phyloP scores from a whole-genome alignment of 2,797 vertebrate genomes.

The Diglossa cyanea region DNA sequence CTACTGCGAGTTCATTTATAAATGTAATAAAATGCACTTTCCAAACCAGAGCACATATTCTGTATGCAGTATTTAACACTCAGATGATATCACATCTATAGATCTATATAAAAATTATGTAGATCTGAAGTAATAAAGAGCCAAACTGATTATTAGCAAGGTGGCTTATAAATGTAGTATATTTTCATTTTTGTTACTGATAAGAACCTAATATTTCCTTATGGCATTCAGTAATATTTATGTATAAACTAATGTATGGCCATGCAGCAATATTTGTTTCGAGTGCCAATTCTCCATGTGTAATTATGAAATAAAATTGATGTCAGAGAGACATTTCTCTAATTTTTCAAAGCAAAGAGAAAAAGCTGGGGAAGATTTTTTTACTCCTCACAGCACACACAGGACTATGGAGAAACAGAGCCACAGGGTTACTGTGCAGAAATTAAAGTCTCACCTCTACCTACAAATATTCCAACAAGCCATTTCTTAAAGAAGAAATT shows the following conservation, averaged over 20 bases:
- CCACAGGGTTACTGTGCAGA: neutral
- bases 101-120: neutral
- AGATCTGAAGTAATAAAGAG: neutral
- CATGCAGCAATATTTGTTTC: neutral
- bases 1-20: neutral
- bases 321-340: neutral
- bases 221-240: neutral
- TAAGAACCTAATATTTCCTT: neutral
- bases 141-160: neutral
- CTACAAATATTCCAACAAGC: neutral
- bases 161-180: neutral
- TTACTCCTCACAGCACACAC: neutral
- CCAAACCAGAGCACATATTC: neutral
- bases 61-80: neutral
- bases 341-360: neutral
- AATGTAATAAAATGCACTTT: neutral
- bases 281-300: neutral
- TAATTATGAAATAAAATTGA: neutral
- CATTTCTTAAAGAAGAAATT: neutral
- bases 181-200: neutral
- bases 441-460: neutral
- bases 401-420: neutral
- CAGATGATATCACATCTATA: neutral
- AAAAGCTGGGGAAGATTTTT: neutral
- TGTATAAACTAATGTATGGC: neutral